Base-by-base conservation (phyloP, 2,797 vertebrate genomes). In the Enteromius mattozi region DNA sequence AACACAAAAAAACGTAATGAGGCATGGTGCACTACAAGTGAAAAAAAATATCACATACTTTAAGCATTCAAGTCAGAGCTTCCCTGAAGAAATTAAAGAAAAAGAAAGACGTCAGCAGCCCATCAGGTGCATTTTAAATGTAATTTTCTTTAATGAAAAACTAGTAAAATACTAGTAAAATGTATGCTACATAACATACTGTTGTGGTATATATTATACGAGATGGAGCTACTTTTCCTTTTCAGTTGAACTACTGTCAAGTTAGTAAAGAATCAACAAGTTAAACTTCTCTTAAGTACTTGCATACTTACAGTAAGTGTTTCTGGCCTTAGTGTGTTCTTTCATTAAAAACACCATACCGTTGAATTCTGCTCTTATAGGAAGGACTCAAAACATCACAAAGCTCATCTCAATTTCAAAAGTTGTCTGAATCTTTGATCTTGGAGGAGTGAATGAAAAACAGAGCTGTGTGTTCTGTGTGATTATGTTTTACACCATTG, bases 341-440 rank as follows among this genome's bases (percentile, higher is more conserved):
- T 65, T 65, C 5, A 33, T 65, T 33, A 47, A 78, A 65, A 65
- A 68, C 27, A 24, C 7, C 24, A 33, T 27, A 71, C 61, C 16
- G 8, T 24, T 40, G 6, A 16, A 27, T 19, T 68, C 56, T 65
- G 42, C 40, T 37, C 45, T 40, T 66, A 14, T 5, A 45, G n/a
- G 8, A 1, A 40, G 42, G 24, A 19, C 54, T 59, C 40, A 17
- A 61, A 74, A 66, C 45, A 75, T 65, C 59, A 45, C 14, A 21
- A 59, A 59, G 49, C 69, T 70, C 24, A 42, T 42, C 14, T 49
- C 51, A 33, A 16, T 79, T 71, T 71, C 66, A 84, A 78, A 65
- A 42, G 49, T 17, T 21, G 37, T 30, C 61, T 54, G 14, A 68
- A 49, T 79, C 49, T 61, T 56, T 61, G 75, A 61, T 70, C 66